A percentile compares a stretch with the other conserved stretches of the same genome.
Conservation (phyloP, 2,797 vertebrate species). For the Chromobotia macracanthus region DNA sequence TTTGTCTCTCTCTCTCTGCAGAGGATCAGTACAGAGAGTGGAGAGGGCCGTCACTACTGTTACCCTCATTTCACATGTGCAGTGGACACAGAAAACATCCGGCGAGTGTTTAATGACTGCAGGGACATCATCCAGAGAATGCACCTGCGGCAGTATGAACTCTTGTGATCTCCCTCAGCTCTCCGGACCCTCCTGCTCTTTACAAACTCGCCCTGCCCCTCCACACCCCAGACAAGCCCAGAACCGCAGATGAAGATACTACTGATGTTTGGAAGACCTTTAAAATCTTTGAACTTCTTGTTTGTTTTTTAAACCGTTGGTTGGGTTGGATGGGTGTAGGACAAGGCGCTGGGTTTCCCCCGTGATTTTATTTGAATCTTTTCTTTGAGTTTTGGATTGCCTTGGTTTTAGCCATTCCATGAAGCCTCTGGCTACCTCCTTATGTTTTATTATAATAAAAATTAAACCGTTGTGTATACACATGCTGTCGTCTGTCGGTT, state of each 20-base stretch:
- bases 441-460: constrained; percentile 43
- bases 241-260: constrained; percentile 76
- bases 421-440: constrained; percentile 92
- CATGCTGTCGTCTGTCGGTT: constrained; percentile 41
- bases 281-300: constrained; percentile 61
- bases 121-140: constrained; percentile 98
- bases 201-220: constrained; percentile 51
- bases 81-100: constrained; percentile 98
- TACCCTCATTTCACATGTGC: constrained; percentile 98
- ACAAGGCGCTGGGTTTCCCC: constrained; percentile 40
- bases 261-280: constrained; percentile 82
- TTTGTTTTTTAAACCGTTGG: constrained; percentile 49
- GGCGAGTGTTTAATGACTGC: constrained; percentile 97
- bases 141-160: constrained; percentile 99
- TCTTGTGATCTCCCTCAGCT: constrained; percentile 87
- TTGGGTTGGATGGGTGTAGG: constrained; percentile 54
- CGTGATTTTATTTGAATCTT: constrained; percentile 54
- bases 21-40: constrained; percentile 97
- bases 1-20: constrained; percentile 61
- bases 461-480: constrained; percentile 23
- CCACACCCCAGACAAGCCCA: constrained; percentile 71
- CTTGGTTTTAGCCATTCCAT: constrained; percentile 76
- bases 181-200: constrained; percentile 28
- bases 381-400: constrained; percentile 35
- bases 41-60: constrained; percentile 95